phyloP scores from a whole-genome alignment of 2,113 vertebrate species.

The Podarcis muralis region DNA sequence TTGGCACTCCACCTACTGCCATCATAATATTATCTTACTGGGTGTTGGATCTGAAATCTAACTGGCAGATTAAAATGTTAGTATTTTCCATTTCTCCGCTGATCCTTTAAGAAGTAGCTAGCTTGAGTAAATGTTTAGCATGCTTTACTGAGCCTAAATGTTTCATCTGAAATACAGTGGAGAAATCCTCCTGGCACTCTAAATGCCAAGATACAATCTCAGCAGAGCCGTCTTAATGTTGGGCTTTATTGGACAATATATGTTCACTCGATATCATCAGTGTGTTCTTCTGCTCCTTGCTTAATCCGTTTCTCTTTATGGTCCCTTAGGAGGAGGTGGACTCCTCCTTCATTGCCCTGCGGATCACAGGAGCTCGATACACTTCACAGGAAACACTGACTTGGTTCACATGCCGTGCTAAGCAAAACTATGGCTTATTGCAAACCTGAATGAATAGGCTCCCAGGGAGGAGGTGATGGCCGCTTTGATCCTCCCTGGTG shows the following conservation, averaged over 20 bases:
- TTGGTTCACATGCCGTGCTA: not conserved
- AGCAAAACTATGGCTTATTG: too few relatives aligned
- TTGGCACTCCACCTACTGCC: not conserved
- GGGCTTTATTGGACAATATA: not conserved
- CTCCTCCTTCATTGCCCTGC: not conserved
- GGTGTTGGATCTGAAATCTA: not conserved
- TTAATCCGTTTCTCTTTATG: not conserved
- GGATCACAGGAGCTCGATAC: not conserved
- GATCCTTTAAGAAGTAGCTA: not conserved
- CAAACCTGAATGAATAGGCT: too few relatives aligned
- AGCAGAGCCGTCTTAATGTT: not conserved
- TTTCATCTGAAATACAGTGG: not conserved
- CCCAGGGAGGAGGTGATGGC: too few relatives aligned
- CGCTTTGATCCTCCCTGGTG: too few relatives aligned
- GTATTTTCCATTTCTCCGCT: not conserved
- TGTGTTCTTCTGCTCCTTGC: too few relatives aligned
- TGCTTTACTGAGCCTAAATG: not conserved
- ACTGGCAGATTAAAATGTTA: not conserved
- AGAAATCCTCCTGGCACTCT: slow-evolving; percentile 1
- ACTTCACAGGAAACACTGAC: not conserved
- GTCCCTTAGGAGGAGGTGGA: not conserved
- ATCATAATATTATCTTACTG: not conserved
- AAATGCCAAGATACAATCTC: fast-evolving
- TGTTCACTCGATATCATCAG: not conserved
- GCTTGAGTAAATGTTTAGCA: not conserved